Evolutionary conservation across 2,797 vertebrate genomes (phyloP).

Genomic region (Discoglossus pictus): DNA sequence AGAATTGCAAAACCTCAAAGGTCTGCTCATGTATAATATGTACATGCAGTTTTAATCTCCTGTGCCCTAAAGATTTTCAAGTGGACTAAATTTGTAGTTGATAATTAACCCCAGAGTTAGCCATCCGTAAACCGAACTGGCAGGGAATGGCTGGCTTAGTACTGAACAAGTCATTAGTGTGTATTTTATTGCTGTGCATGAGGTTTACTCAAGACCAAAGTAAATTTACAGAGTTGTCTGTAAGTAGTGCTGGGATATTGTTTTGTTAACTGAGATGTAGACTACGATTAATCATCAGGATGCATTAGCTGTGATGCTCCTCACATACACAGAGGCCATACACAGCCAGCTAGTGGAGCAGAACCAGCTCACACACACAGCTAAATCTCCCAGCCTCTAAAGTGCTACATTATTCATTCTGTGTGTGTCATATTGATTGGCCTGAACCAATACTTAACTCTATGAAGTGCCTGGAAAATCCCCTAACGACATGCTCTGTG

Average conservation of each 20-base stretch:
- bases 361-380: not conserved
- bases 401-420: conserved; percentile 26
- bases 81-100: conserved; percentile 36
- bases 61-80: not conserved
- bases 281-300: conserved; percentile 60
- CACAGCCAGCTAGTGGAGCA: conserved; percentile 3
- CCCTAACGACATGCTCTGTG: not conserved
- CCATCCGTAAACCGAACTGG: conserved; percentile 61
- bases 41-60: not conserved
- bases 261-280: conserved; percentile 53
- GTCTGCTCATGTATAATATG: not conserved
- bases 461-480: not conserved
- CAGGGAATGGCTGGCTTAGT: conserved; percentile 65
- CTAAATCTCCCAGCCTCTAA: conserved; percentile 2
- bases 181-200: conserved; percentile 63
- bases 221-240: conserved; percentile 62
- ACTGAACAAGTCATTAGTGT: conserved; percentile 67
- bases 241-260: conserved; percentile 59
- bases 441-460: not conserved
- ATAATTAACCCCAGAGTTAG: conserved; percentile 62
- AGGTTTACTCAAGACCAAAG: conserved; percentile 64
- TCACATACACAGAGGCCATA: not conserved
- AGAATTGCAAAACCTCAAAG: conserved; percentile 8
- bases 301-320: conserved; percentile 34
- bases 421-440: conserved; percentile 9